These are phyloP conservation scores for Cyaniris semiargus DNA, from an alignment of 2,888 invertebrate genomes.

Conservation along the genomic window DNA sequence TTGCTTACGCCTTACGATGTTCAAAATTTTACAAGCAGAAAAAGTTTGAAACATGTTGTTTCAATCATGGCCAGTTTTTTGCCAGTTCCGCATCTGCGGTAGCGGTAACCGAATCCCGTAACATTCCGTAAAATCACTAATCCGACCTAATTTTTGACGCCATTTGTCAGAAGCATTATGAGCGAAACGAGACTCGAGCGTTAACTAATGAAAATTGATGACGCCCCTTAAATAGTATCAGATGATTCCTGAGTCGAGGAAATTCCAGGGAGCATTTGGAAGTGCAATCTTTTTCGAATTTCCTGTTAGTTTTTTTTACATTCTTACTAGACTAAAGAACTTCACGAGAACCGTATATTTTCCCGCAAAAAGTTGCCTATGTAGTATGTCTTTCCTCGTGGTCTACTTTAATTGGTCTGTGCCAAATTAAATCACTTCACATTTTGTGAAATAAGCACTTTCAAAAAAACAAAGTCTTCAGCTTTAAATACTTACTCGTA, in stretches of 20 bases:
- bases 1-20: too few species aligned
- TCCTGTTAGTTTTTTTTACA: background rate
- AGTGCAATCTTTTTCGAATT: background rate
- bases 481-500: too few species aligned
- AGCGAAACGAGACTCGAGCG: conserved; percentile 47
- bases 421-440: too few species aligned
- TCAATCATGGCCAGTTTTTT: conserved; percentile 42
- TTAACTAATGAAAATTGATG: conserved; percentile 49
- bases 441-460: too few species aligned
- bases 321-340: too few species aligned
- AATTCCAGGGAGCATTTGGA: background rate
- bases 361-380: background rate
- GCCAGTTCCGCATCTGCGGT: conserved; percentile 47
- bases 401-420: too few species aligned
- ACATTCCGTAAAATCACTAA: conserved; percentile 66
- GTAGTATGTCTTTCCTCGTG: too few species aligned
- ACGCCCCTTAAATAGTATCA: conserved; percentile 35
- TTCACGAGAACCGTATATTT: too few species aligned
- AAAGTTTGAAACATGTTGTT: background rate
- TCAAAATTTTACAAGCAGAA: background rate
- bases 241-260: background rate
- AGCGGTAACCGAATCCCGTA: conserved; percentile 53
- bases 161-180: conserved; percentile 58
- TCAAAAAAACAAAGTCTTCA: too few species aligned
- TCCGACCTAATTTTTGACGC: conserved; percentile 67